Evolutionary conservation across 2,888 invertebrate species (phyloP), one percentile per base, ranked within the genome.

Genomic region (Lypha dubia): DNA sequence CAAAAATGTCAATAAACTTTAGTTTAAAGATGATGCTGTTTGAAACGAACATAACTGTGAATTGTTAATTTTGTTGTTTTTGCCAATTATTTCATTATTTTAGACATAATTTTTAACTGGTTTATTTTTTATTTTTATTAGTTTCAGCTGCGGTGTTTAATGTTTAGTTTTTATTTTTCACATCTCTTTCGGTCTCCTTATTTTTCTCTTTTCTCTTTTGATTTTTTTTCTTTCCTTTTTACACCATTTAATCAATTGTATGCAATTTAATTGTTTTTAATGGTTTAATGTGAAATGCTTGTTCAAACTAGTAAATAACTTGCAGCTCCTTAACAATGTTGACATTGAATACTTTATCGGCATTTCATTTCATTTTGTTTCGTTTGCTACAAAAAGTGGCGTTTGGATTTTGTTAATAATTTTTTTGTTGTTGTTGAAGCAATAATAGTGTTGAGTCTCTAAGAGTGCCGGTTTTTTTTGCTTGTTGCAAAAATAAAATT

Each of bases 1-100:
- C 38, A n/a, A 44, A 51, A 51, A 65, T 68, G 80, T 76, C 80
- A 84, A 76, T 80, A 76, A 68, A 76, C 80, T 84, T 80, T 73
- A 60, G 67, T 68, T 49, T 11, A 35, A n/a, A n/a, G n/a, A n/a
- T n/a, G n/a, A 17, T 74, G 56, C 20, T 70, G 67, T 41, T 53
- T 67, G 46, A 73, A 76, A 51, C 13, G 24, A 38, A 58, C 49
- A 65, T 74, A 83, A 83, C 74, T 73, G 67, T 22, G 51, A 58
- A 73, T 60, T 60, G 24, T 60, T 41, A 41, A 68, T 68, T 60
- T 80, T 46, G 17, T 76, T 46, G 49, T 41, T 67, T 56, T 76
- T 67, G 46, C 13, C 68, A 70, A 41, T 75, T 68, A 62, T 63
- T 35, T 65, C 15, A 65, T 58, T 58, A 49, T 76, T 75, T 60